Base-by-base conservation (phyloP, 2,797 vertebrate genomes). In the Arrhamphus sclerolepis region DNA sequence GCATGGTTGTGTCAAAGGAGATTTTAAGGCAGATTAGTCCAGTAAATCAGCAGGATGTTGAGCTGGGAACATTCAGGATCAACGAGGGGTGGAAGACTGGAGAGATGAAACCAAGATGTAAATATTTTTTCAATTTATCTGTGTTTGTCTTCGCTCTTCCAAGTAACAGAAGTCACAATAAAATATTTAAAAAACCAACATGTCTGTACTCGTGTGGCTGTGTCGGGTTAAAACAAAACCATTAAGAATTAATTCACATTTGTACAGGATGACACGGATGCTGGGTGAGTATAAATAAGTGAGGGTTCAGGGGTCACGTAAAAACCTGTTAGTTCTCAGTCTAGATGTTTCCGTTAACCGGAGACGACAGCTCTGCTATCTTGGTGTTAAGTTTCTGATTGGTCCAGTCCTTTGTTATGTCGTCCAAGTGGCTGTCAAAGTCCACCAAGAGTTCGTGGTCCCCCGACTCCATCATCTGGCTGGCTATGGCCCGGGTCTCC, bases 371-470 rank as follows among this genome's bases (percentile, higher is more conserved):
- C 66, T 94, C 94, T 2, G 85, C 89, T 54, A 97, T 95, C 76
- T 93, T 94, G 38, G 68, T 75, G 63, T 97, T 96, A 1, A 96
- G 91, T 62, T 88, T 92, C 84, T 94, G 93, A 90, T 97, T 97
- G 89, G 95, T 95, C 96, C 96, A 97, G 85, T 97, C 95, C 75
- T 91, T 91, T 16, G 92, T 93, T 50, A 97, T 96, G 92, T 97
- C 96, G 3, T 97, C 95, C 80, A 97, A 82, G 83, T 97, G 96
- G 72, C 87, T 91, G 83, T 97, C 96, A 38, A 96, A 97, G 71
- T 97, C 96, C 55, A 97, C 94, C 78, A 93, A 9, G 0, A 89
- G 83, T 7, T 24, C 10, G 55, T 92, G 92, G 41, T 95, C 95
- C 26, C 92, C 92, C 1, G 90, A 85, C 49, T 94, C 93, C 64